Percentiles rank a stretch among this genome's conserved stretches.
Evolutionary conservation across 2,888 invertebrate genomes (phyloP).

Genomic region (Nemurella pictetii): DNA sequence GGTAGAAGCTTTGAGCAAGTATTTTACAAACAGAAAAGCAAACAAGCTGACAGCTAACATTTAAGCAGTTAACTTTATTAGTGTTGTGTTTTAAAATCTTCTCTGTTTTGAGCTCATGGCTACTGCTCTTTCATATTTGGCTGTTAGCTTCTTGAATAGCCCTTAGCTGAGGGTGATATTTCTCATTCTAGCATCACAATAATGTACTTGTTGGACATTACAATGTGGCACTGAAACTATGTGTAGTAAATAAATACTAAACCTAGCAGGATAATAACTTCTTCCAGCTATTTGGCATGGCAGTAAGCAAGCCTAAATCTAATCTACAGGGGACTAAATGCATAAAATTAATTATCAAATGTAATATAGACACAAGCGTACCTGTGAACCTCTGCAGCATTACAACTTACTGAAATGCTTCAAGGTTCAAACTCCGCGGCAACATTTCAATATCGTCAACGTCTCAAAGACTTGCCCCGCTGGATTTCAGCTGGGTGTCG

Average conservation of each 20-base stretch:
- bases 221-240: neutral
- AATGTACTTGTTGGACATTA: neutral
- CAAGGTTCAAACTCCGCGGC: neutral
- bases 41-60: too few relatives aligned
- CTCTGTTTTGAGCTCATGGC: too few relatives aligned
- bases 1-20: too few relatives aligned
- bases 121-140: too few relatives aligned
- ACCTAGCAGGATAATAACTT: neutral
- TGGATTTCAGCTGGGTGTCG: neutral
- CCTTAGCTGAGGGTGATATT: neutral
- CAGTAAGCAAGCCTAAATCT: neutral
- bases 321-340: neutral
- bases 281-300: neutral
- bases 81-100: too few relatives aligned
- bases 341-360: neutral
- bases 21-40: neutral
- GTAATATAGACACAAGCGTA: neutral
- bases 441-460: neutral
- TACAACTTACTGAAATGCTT: neutral
- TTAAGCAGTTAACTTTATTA: too few relatives aligned
- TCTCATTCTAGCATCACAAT: neutral
- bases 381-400: neutral
- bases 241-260: neutral
- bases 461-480: neutral
- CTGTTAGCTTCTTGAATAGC: neutral